These are phyloP conservation scores for Colaptes auratus DNA, from an alignment of 2,113 vertebrate genomes.

Conservation along the genomic window DNA sequence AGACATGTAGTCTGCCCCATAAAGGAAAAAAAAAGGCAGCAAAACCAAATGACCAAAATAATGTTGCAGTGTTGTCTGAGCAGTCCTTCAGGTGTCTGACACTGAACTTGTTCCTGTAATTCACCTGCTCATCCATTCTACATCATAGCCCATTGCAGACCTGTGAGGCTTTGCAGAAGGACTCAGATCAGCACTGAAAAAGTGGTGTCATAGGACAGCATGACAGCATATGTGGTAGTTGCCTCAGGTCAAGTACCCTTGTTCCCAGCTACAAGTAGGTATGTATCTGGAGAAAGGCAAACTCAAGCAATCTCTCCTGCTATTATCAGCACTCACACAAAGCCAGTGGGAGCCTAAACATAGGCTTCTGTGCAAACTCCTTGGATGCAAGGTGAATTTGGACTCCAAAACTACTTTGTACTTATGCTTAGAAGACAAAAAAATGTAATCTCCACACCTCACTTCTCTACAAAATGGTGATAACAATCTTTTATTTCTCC, in stretches of 20 bases:
- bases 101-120: background rate
- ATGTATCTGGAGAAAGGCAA: background rate
- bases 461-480: background rate
- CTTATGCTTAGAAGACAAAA: background rate
- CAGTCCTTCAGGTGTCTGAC: background rate
- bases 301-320: background rate
- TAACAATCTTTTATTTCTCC: conserved; percentile 44
- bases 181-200: background rate
- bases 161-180: background rate
- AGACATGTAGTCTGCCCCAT: background rate
- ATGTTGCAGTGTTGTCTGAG: background rate
- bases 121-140: background rate
- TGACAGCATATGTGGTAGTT: background rate
- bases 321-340: background rate
- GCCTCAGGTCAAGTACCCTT: background rate
- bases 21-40: background rate
- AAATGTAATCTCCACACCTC: conserved; percentile 6
- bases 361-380: background rate
- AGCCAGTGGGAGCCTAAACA: background rate
- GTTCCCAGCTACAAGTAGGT: background rate
- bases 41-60: background rate
- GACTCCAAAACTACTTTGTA: background rate
- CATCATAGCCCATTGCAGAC: background rate
- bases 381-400: background rate
- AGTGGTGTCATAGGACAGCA: background rate